A percentile compares a stretch with the other conserved stretches of the same genome.
phyloP scores from a whole-genome alignment of 2,113 vertebrate species.

The Proteles cristata region DNA sequence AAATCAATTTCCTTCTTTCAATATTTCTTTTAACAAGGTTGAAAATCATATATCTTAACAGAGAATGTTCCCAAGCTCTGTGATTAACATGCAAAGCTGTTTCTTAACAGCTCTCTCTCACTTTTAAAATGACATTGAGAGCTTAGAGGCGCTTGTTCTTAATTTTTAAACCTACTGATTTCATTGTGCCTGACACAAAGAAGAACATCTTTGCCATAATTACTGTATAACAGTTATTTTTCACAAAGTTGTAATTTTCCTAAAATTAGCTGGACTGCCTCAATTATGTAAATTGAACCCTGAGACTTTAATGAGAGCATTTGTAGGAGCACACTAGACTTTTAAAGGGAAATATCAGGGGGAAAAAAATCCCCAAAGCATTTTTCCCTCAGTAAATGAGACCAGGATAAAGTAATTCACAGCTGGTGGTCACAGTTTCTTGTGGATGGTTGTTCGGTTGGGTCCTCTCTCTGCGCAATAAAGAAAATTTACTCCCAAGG shows the following conservation, averaged over 20 bases:
- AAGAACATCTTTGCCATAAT: constrained; percentile 85
- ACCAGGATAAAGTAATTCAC: constrained; percentile 56
- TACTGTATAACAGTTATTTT: constrained; percentile 85
- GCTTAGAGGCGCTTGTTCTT: constrained; percentile 82
- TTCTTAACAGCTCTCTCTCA: constrained; percentile 82
- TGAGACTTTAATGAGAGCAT: constrained; percentile 83
- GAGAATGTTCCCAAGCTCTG: constrained; percentile 66
- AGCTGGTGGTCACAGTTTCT: constrained; percentile 67
- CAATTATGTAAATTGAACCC: constrained; percentile 87
- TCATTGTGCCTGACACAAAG: constrained; percentile 86
- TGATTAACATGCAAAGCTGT: constrained; percentile 84
- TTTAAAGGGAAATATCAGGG: constrained; percentile 75
- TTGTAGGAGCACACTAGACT: constrained; percentile 78
- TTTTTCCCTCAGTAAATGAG: constrained; percentile 75
- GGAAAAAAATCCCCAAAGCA: constrained; percentile 73
- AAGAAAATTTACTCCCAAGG: background rate
- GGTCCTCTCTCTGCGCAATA: background rate
- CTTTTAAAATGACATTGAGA: constrained; percentile 83
- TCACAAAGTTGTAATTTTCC: constrained; percentile 87
- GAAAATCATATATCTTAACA: constrained; percentile 79
- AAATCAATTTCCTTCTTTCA: constrained; percentile 81
- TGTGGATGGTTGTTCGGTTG: background rate
- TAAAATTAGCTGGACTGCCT: constrained; percentile 86
- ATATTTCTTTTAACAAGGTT: constrained; percentile 82
- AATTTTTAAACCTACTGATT: constrained; percentile 86